Percentiles rank a stretch among this genome's conserved stretches.
Evolutionary conservation across 92 coral and sea anemone genomes (phyloP).

Genomic region (Diadumene lineata): DNA sequence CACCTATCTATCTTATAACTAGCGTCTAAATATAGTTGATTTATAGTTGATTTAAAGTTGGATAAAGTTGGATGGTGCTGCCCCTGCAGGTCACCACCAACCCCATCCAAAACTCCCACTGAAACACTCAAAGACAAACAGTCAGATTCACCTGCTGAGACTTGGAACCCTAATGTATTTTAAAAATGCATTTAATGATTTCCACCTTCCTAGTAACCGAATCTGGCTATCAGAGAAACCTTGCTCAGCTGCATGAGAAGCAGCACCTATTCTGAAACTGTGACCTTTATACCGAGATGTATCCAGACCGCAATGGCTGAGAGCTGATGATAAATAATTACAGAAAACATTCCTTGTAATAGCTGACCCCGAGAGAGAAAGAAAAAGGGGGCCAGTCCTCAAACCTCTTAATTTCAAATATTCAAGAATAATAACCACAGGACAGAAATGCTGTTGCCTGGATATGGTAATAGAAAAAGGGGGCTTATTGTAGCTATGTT

Average conservation of each 20-base stretch:
- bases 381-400: conserved; percentile 49
- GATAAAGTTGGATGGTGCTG: not conserved
- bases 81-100: not conserved
- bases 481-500: conserved; percentile 52
- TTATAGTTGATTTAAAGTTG: not conserved
- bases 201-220: conserved; percentile 60
- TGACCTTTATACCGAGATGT: conserved; percentile 56
- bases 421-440: conserved; percentile 52
- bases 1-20: too few species aligned
- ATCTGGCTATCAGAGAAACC: conserved; percentile 65
- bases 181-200: conserved; percentile 49
- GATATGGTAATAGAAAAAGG: conserved; percentile 31
- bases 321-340: conserved; percentile 30
- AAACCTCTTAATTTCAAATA: conserved; percentile 48
- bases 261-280: conserved; percentile 66
- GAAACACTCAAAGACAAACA: not conserved
- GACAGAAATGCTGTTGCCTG: conserved; percentile 45
- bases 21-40: too few species aligned
- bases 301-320: conserved; percentile 49
- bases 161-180: not conserved
- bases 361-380: conserved; percentile 32
- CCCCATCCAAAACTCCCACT: not conserved
- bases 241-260: conserved; percentile 63
- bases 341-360: conserved; percentile 45
- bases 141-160: not conserved